A percentile compares a stretch with the other conserved stretches of the same genome.
phyloP scores from a whole-genome alignment of 2,888 invertebrate genomes.

The Clistopyga incitator region DNA sequence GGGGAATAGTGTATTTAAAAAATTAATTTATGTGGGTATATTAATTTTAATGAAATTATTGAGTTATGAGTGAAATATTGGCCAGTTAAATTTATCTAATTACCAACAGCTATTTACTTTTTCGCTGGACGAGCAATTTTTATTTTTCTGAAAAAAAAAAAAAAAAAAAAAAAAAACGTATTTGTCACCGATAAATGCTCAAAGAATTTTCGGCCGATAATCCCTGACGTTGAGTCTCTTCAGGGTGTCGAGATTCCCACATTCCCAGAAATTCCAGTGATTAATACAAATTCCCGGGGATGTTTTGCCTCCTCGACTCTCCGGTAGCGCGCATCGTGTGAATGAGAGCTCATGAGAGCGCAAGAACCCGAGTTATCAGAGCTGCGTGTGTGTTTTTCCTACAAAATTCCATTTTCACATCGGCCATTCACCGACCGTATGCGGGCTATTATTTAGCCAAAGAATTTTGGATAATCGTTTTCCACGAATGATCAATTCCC shows the following conservation, averaged over 20 bases:
- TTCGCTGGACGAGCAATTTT: no score
- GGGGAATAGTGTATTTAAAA: no score
- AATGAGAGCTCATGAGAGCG: constrained; percentile 12
- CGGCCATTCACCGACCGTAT: neutral
- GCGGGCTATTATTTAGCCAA: constrained; percentile 64
- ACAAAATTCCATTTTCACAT: neutral
- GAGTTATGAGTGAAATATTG: no score
- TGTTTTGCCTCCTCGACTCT: constrained; percentile 11
- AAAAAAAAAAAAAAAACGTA: no score
- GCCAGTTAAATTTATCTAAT: no score
- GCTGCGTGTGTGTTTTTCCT: neutral
- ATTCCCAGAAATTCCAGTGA: neutral
- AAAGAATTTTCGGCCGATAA: no score
- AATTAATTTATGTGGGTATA: no score
- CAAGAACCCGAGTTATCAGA: constrained; percentile 22
- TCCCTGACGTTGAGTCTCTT: no score
- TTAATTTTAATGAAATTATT: no score
- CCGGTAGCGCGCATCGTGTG: constrained; percentile 1
- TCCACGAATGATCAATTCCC: constrained; percentile 45
- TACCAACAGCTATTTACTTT: no score
- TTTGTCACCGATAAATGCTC: no score
- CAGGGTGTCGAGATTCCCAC: neutral
- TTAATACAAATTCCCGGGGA: constrained; percentile 34
- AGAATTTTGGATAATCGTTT: constrained; percentile 59
- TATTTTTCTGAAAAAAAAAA: no score